phyloP scores from a whole-genome alignment of 2,113 vertebrate genomes.

The Cathartes aura region DNA sequence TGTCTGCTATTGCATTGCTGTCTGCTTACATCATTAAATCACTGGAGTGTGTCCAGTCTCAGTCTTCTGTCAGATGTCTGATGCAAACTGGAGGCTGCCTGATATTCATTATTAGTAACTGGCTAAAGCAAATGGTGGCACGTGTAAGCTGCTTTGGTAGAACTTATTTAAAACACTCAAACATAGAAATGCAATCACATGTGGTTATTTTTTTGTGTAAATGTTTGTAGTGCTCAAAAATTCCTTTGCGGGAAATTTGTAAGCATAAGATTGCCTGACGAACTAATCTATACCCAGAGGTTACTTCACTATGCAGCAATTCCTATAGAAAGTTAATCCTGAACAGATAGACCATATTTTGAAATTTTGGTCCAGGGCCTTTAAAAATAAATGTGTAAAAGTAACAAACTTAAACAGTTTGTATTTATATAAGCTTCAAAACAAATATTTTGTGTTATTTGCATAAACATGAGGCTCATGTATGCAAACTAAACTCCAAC shows the following conservation, averaged over 20 bases:
- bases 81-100: not conserved
- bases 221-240: not conserved
- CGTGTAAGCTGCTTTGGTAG: not conserved
- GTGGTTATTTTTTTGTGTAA: not conserved
- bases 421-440: not conserved
- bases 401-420: not conserved
- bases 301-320: not conserved
- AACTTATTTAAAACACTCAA: not conserved
- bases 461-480: not conserved
- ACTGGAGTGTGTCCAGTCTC: not conserved
- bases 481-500: not conserved
- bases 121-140: not conserved
- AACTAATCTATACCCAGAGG: not conserved
- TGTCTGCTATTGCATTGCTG: not conserved
- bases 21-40: not conserved
- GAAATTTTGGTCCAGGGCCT: not conserved
- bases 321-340: not conserved
- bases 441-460: not conserved
- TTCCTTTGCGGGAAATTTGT: not conserved
- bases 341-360: not conserved
- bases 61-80: not conserved
- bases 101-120: not conserved
- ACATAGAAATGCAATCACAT: accelerated
- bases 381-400: not conserved
- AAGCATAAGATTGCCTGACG: not conserved